Evolutionary conservation across 2,113 vertebrate genomes (phyloP).

Genomic region (Psittacula cyanocephala): DNA sequence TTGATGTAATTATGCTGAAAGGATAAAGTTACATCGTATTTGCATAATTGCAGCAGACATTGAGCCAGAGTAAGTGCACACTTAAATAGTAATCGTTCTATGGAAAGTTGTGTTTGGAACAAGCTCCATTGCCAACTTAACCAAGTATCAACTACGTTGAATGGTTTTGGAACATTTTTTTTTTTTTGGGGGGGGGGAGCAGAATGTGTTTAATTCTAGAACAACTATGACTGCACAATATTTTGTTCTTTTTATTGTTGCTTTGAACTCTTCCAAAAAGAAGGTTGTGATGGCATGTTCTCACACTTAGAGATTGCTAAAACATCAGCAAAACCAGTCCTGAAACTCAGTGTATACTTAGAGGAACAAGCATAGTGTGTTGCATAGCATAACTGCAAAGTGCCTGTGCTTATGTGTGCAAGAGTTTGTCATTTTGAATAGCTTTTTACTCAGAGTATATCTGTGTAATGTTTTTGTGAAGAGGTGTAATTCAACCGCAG

Average conservation of each 20-base stretch:
- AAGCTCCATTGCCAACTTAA: background rate
- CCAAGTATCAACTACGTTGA: background rate
- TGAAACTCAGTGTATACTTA: rapidly evolving
- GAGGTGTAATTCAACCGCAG: background rate
- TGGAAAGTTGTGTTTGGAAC: background rate
- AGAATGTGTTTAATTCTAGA: background rate
- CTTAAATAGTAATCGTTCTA: constrained; percentile 7
- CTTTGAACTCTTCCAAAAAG: background rate
- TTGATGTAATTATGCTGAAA: constrained; percentile 69
- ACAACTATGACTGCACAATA: background rate
- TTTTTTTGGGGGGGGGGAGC: background rate
- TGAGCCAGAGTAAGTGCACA: background rate
- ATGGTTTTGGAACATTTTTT: background rate
- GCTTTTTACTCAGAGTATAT: background rate
- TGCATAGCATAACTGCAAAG: background rate
- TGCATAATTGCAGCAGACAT: constrained; percentile 47
- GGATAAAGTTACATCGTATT: constrained; percentile 59
- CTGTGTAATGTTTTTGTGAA: rapidly evolving
- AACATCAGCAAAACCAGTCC: background rate
- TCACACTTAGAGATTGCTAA: background rate
- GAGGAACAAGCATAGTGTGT: background rate
- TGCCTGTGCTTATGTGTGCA: rapidly evolving
- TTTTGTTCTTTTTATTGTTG: background rate
- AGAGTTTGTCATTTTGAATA: background rate
- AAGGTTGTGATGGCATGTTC: background rate